Evolutionary conservation across 2,797 vertebrate genomes (phyloP), one percentile per base, ranked within the genome.

Genomic region (Anguilla anguilla): DNA sequence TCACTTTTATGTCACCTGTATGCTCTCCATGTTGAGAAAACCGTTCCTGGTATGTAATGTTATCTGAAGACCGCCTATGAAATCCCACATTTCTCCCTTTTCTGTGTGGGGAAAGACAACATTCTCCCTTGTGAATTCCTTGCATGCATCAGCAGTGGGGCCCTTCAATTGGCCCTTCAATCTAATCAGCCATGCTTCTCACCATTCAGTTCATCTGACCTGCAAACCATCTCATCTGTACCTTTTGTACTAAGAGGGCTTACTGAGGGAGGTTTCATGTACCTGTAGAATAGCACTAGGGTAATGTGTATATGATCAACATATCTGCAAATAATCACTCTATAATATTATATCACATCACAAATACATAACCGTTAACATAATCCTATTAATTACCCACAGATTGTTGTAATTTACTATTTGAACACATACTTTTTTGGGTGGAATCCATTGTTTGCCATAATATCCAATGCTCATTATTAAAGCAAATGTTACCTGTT

Each of bases 121-220:
- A 43, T 39, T 43, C 6, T 79, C 74, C 74, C 3, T 39, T 79
- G 74, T 79, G 39, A 79, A 79, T 79, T 79, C 74, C 74, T 79
- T 79, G 74, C 35, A 79, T 43, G 74, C 74, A 79, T 79, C 39
- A 79, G 17, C 39, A 35, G 5, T 79, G 74, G 35, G 74, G 74
- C 39, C 43, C 43, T 82, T 49, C 43, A 82, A 51, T 25, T 82
- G 43, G 17, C 79, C 79, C 79, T 13, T 82, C 43, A 49, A 82
- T 51, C 79, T 82, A 82, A 82, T 82, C 46, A n/a, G 43, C 5
- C 79, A 82, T n/a, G 46, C 43, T n/a, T 82, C 79, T 11, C 79
- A 51, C 25, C 46, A n/a, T 9, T 81, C 39, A 9, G 25, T 49
- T 9, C 11, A 25, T 82, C 43, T 25, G 79, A n/a, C 43, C 46